Evolutionary conservation across 1,140 invertebrate genomes (phyloP), one percentile per base, ranked within the genome.

Genomic region (Aleiodes sp.): DNA sequence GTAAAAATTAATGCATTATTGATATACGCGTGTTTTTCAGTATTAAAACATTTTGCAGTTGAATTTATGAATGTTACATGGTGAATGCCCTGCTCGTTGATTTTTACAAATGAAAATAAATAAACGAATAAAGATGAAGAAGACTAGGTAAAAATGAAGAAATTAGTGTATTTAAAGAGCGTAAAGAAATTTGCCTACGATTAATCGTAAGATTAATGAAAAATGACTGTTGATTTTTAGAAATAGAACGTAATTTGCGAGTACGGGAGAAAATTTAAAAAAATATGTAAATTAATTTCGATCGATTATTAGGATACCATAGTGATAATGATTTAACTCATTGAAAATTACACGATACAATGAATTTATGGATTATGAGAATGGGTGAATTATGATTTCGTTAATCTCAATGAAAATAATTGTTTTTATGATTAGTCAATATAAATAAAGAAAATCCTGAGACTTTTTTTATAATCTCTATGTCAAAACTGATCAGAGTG

Each of bases 1-100:
- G 57, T 65, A 41, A 29, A 21, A 41, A 56, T 31, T 62, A 63
- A 61, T 64, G 43, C 63, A 65, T 24, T 41, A 68, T 41, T 66
- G 64, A 71, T 71, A 59, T 73, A 74, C 56, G 67, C 39, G 65
- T 71, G 65, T 70, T 65, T 74, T 72, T 73, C 75, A 76, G 73
- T 76, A 76, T 76, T 76, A 73, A 43, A 71, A 64, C 71, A 73
- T 62, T 65, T 63, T n/a, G n/a, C 37, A 57, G 66, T 69, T 69
- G 31, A 4, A 60, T 67, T 57, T 71, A 29, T 68, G 65, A 24
- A 70, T 67, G 62, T 70, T 59, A 2, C 56, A 21, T 65, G 57
- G 59, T 59, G 31, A 41, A 35, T 67, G 35, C 3, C 19, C 19
- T n/a, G 31, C 41, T 60, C 65, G 64, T 75, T 65, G 62, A 59